phyloP scores from a whole-genome alignment of 2,797 vertebrate species.

The Trachops cirrhosus region DNA sequence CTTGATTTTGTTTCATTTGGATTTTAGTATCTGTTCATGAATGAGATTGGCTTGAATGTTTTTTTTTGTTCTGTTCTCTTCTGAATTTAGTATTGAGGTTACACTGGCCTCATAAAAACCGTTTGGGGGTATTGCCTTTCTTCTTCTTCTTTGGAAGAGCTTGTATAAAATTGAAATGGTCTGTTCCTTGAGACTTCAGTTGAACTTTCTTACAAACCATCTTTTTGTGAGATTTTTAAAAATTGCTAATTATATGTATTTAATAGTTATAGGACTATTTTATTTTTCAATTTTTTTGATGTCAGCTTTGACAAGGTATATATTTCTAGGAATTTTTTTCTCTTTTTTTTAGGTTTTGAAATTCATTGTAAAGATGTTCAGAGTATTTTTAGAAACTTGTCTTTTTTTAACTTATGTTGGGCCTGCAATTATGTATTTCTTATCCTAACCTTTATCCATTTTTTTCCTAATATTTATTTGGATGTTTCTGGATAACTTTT shows the following conservation, averaged over 20 bases:
- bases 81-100: neutral
- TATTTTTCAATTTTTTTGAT: neutral
- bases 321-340: neutral
- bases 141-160: neutral
- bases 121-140: neutral
- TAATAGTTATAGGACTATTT: slow-evolving; percentile 19
- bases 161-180: slow-evolving; percentile 13
- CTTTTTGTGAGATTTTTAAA: neutral
- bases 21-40: neutral
- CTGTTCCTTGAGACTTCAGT: neutral
- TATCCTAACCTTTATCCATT: neutral
- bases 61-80: neutral
- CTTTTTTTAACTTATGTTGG: neutral
- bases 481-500: neutral
- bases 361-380: neutral
- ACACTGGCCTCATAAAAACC: neutral
- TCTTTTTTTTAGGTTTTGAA: neutral
- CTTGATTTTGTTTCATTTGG: neutral
- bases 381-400: neutral
- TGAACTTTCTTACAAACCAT: neutral
- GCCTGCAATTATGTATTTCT: neutral
- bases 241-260: neutral
- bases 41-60: neutral
- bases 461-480: neutral
- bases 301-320: neutral